Base-by-base conservation (phyloP, 1,140 invertebrate species). In the Lanistes nyassanus region DNA sequence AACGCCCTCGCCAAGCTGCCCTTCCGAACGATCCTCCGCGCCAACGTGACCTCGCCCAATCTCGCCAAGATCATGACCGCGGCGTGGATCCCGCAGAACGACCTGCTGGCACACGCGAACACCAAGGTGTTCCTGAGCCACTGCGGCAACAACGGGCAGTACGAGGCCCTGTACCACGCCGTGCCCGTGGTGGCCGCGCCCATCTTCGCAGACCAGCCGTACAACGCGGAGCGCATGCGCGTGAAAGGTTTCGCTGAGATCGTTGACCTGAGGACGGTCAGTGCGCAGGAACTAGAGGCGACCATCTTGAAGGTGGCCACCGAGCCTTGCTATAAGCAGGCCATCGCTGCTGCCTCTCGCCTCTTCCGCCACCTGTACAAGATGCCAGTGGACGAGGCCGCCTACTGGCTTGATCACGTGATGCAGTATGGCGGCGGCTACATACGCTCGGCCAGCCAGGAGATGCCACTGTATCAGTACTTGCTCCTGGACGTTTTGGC, bases 171-270 rank as follows among this genome's bases (percentile, higher is more conserved):
- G 0, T 83, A 82, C 60, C 79, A 82, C 67, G 81, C 76, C 5
- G 78, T 84, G 21, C 83, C 83, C 0, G 76, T 84, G 60, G 74
- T 96, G 6, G 91, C 92, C 13, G 92, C 95, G 80, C 94, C 94
- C 13, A 86, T 95, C 74, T 78, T 75, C 36, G 76, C 51, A n/a
- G 76, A 80, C 51, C 79, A 80, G 51, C n/a, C 21, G 4, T 70
- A 62, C n/a, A 78, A 78, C 53, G 66, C 76, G 3, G 36, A 75
- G 26, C 26, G 72, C 37, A 29, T 79, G 3, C 29, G 21, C n/a
- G n/a, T n/a, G n/a, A n/a, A n/a, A n/a, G n/a, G n/a, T n/a, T n/a
- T n/a, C n/a, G n/a, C n/a, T n/a, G 56, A 42, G n/a, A n/a, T n/a
- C n/a, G n/a, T n/a, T n/a, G n/a, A n/a, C n/a, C n/a, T n/a, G n/a